Conservation (phyloP, 1,140 invertebrate genomes). For the Cotesia typhae region DNA sequence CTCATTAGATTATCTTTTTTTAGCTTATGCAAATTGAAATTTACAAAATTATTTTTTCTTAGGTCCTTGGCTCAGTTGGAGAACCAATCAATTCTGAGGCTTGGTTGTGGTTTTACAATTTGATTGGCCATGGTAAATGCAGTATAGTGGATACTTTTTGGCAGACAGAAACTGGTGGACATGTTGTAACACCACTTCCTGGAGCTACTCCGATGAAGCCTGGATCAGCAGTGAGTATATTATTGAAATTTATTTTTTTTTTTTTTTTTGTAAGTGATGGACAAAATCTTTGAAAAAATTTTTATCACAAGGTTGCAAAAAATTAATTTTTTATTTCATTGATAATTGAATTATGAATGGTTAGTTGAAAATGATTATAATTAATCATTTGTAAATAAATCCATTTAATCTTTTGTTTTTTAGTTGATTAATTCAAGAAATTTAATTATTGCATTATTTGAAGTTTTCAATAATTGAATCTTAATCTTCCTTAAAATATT, state of each 20-base stretch:
- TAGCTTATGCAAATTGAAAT: slow-evolving; percentile 35
- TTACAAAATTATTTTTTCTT: slow-evolving; percentile 71
- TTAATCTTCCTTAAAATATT: too few species aligned
- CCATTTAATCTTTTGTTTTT: too few species aligned
- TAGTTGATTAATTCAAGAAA: too few species aligned
- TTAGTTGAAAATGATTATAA: too few species aligned
- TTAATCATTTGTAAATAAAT: too few species aligned
- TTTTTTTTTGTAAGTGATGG: too few species aligned
- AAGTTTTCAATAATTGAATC: too few species aligned
- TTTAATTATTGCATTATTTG: too few species aligned
- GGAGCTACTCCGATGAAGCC: slow-evolving; percentile 96
- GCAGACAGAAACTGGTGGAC: slow-evolving; percentile 98
- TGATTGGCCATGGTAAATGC: slow-evolving; percentile 83
- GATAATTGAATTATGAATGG: too few species aligned
- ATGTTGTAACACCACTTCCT: slow-evolving; percentile 93
- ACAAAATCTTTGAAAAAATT: too few species aligned
- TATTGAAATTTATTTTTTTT: not conserved
- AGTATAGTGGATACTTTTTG: slow-evolving; percentile 98
- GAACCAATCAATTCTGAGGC: slow-evolving; percentile 99
- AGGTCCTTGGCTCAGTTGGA: slow-evolving; percentile 93
- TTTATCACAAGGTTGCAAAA: too few species aligned
- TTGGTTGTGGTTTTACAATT: slow-evolving; percentile 95
- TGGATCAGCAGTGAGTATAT: slow-evolving; percentile 86
- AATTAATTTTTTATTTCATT: too few species aligned
- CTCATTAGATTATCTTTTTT: not conserved